These are phyloP conservation scores for Lycodopsis pacificus DNA, from an alignment of 2,797 vertebrate species.

Conservation along the genomic window DNA sequence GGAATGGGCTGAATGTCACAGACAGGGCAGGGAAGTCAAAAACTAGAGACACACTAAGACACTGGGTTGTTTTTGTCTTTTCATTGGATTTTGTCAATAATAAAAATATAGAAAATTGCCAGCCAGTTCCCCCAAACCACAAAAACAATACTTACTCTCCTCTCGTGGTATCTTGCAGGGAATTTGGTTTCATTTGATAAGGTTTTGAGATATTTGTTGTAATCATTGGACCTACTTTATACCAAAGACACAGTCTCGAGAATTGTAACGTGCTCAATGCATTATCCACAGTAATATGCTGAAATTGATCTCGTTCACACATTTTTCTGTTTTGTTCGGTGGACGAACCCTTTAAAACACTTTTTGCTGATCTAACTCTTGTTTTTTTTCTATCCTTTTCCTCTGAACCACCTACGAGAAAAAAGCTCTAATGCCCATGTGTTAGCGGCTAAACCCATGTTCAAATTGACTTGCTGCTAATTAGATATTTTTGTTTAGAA, in stretches of 20 bases:
- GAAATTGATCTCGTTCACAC: not conserved
- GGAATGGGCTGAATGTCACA: not conserved
- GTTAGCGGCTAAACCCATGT: constrained; percentile 11
- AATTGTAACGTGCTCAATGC: not conserved
- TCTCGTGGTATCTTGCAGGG: not conserved
- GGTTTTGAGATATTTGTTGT: not conserved
- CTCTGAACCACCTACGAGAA: not conserved
- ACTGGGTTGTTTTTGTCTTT: not conserved
- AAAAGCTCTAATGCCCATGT: constrained; percentile 18
- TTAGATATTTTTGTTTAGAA: constrained; percentile 71
- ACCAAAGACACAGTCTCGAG: not conserved
- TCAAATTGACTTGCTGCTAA: constrained; percentile 36
- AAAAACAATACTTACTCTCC: not conserved
- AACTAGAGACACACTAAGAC: not conserved
- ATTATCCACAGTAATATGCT: not conserved
- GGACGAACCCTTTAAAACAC: constrained; percentile 13
- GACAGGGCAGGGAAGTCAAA: not conserved
- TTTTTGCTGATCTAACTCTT: not conserved
- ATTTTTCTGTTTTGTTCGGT: not conserved
- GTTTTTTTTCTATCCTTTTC: not conserved
- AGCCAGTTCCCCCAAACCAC: not conserved
- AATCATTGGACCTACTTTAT: not conserved
- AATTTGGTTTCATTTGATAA: not conserved
- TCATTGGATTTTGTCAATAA: not conserved
- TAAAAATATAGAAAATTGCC: not conserved